A percentile compares a stretch with the other conserved stretches of the same genome.
Conservation (phyloP, 2,888 invertebrate species). For the Habroteleia sp. region DNA sequence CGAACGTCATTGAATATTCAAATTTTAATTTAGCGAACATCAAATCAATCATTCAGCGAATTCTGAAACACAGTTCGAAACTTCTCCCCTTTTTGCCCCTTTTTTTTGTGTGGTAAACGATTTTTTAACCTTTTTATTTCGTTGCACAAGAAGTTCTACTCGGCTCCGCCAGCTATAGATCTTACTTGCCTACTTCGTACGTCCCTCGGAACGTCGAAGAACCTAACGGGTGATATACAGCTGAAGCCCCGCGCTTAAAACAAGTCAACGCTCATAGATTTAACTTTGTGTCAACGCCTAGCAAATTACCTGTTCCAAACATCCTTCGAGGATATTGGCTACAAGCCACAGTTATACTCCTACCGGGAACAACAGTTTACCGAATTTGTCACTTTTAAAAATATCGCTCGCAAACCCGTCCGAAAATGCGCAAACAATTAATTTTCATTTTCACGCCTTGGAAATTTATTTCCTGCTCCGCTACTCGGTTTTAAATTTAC, state of each 20-base stretch:
- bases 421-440: constrained; percentile 42
- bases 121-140: constrained; percentile 51
- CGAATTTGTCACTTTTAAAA: constrained; percentile 59
- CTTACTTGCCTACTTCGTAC: constrained; percentile 62
- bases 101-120: constrained; percentile 8
- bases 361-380: constrained; percentile 49
- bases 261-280: constrained; percentile 64
- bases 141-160: constrained; percentile 44
- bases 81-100: constrained; percentile 14
- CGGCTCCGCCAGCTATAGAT: constrained; percentile 52
- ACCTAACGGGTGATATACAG: constrained; percentile 60
- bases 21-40: constrained; percentile 49
- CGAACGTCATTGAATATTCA: constrained; percentile 54
- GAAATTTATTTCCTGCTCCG: constrained; percentile 10
- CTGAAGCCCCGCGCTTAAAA: constrained; percentile 60
- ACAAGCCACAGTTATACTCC: constrained; percentile 54
- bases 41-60: constrained; percentile 58
- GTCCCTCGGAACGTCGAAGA: constrained; percentile 63
- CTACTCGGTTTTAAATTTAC: background rate
- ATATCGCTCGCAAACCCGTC: constrained; percentile 28
- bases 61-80: constrained; percentile 32
- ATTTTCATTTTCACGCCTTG: constrained; percentile 40
- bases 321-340: constrained; percentile 64
- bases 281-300: constrained; percentile 65
- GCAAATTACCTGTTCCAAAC: constrained; percentile 64